Percentiles rank a stretch among this genome's conserved stretches.
These are phyloP conservation scores for Gymnobelideus leadbeateri DNA, from an alignment of 2,113 vertebrate genomes.

Conservation along the genomic window DNA sequence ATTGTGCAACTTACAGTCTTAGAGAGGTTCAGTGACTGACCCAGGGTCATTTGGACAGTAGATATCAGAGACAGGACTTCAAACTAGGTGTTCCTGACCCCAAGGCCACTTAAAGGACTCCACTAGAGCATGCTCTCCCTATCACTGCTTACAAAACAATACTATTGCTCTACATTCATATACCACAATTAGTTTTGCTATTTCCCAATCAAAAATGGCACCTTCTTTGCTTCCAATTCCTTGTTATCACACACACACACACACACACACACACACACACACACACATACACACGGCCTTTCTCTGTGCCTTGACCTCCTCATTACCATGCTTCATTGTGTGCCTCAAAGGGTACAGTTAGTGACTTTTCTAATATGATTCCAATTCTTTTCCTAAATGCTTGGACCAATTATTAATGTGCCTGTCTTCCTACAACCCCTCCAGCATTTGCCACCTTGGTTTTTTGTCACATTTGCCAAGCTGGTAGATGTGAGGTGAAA, in stretches of 20 bases:
- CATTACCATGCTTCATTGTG: not conserved
- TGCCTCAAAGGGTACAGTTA: not conserved
- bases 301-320: not conserved
- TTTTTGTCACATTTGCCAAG: not conserved
- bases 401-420: not conserved
- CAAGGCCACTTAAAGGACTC: not conserved
- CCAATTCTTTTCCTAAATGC: not conserved
- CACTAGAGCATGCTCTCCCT: not conserved
- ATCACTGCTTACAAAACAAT: not conserved
- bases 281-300: no score
- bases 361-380: not conserved
- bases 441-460: not conserved
- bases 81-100: not conserved
- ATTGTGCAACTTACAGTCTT: not conserved
- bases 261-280: no score
- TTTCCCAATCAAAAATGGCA: not conserved
- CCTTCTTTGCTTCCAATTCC: not conserved
- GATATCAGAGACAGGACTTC: no score
- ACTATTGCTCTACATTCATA: no score
- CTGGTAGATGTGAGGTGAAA: no score
- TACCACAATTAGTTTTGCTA: not conserved
- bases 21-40: no score
- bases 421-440: not conserved
- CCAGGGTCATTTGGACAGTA: no score
- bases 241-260: not conserved